A percentile compares a stretch with the other conserved stretches of the same genome.
phyloP scores from a whole-genome alignment of 23 tunicate genomes.

The Diplosoma virens region DNA sequence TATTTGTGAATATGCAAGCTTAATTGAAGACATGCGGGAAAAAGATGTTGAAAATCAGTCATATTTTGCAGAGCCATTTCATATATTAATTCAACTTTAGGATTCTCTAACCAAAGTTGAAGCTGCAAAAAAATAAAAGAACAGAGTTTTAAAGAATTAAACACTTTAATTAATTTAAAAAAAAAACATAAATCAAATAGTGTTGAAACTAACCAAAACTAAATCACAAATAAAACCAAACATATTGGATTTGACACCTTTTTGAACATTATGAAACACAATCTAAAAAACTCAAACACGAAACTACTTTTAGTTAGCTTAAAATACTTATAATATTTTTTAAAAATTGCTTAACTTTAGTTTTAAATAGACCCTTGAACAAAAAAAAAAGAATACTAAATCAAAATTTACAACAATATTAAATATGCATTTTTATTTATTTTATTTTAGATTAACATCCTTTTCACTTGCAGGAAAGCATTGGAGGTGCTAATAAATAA shows the following conservation, averaged over 20 bases:
- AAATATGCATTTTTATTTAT: not conserved
- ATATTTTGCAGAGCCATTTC: conserved; percentile 52
- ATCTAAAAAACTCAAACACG: not conserved
- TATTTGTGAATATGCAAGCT: conserved; percentile 65
- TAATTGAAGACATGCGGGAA: conserved; percentile 37
- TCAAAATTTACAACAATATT: not conserved
- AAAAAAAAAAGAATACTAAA: not conserved
- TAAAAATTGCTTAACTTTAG: too few species aligned
- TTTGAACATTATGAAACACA: too few species aligned
- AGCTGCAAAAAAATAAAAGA: conserved; percentile 44
- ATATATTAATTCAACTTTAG: conserved; percentile 63
- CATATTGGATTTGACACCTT: too few species aligned
- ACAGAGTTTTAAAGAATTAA: too few species aligned
- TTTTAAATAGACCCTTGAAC: too few species aligned
- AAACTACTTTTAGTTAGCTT: not conserved
- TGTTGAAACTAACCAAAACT: too few species aligned
- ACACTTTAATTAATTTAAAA: too few species aligned
- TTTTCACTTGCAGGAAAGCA: too few species aligned
- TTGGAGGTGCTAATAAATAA: too few species aligned
- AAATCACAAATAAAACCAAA: too few species aligned
- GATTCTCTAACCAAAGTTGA: conserved; percentile 85
- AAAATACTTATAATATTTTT: too few species aligned
- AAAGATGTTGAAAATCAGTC: conserved; percentile 31
- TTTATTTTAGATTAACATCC: not conserved
- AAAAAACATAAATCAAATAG: too few species aligned